Evolutionary conservation across 1,140 invertebrate genomes (phyloP).

Genomic region (Gryllus bimaculatus): DNA sequence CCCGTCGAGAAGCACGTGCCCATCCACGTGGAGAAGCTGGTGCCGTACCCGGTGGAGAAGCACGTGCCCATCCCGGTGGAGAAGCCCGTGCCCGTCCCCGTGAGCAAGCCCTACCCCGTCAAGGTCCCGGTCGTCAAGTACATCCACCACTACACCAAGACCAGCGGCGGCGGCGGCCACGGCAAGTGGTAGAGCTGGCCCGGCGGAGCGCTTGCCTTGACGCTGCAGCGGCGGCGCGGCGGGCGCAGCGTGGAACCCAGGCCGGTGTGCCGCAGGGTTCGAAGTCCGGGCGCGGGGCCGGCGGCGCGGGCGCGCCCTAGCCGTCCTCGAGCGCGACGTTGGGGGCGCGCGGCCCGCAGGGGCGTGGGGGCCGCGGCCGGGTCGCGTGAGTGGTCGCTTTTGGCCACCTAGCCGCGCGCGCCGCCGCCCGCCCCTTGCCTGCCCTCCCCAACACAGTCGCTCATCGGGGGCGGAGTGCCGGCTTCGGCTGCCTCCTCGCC

Average conservation of each 20-base stretch:
- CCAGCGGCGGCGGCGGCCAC: neutral
- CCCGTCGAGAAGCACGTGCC: constrained; percentile 18
- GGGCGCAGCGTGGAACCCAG: neutral
- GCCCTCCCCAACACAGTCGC: too few relatives aligned
- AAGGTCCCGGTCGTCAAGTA: constrained; percentile 18
- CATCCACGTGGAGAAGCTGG: constrained; percentile 15
- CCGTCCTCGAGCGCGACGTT: too few relatives aligned
- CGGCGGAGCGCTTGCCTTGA: neutral
- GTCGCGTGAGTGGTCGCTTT: too few relatives aligned
- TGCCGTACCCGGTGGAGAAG: constrained; percentile 20
- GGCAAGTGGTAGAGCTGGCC: constrained; percentile 8
- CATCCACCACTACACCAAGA: constrained; percentile 16
- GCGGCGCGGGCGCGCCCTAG: neutral
- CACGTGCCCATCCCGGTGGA: constrained; percentile 14
- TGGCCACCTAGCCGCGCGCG: too few relatives aligned
- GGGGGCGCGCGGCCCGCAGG: too few relatives aligned
- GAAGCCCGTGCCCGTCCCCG: constrained; percentile 17
- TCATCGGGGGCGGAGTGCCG: too few relatives aligned
- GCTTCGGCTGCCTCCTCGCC: too few relatives aligned
- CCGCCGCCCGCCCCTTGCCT: neutral
- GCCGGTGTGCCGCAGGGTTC: too few relatives aligned
- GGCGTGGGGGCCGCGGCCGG: too few relatives aligned
- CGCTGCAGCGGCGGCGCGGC: neutral
- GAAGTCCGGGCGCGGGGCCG: too few relatives aligned
- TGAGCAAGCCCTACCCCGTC: constrained; percentile 18